Conservation (phyloP, 2,797 vertebrate genomes). For the Ataeniobius toweri region DNA sequence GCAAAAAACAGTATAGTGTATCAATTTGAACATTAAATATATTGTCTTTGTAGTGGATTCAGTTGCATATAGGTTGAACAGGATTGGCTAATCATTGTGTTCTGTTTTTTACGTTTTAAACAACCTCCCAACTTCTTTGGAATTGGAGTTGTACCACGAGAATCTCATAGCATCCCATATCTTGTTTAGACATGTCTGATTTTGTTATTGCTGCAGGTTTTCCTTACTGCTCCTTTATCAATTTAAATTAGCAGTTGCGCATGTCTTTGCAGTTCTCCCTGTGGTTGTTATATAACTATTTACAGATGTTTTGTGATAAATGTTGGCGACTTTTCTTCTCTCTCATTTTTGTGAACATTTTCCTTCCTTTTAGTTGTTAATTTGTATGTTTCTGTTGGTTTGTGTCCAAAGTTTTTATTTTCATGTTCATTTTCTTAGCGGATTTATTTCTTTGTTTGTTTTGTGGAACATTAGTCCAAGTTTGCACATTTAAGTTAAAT, state of each 20-base stretch:
- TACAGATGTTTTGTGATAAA: not conserved
- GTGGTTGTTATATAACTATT: not conserved
- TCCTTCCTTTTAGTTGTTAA: not conserved
- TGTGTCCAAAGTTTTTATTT: not conserved
- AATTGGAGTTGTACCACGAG: too few relatives aligned
- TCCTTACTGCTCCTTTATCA: too few relatives aligned
- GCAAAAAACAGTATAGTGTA: too few relatives aligned
- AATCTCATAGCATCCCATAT: not conserved
- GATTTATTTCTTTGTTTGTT: not conserved
- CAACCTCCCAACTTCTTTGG: too few relatives aligned
- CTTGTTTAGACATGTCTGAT: not conserved
- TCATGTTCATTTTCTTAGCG: not conserved
- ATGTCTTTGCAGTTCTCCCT: not conserved
- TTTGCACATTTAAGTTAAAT: too few relatives aligned
- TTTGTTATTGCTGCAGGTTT: not conserved
- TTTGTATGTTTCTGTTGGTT: not conserved
- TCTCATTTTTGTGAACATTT: not conserved
- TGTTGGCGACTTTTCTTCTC: not conserved
- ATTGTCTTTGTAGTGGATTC: too few relatives aligned
- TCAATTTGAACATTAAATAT: too few relatives aligned
- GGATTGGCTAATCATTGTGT: too few relatives aligned
- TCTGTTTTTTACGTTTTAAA: too few relatives aligned
- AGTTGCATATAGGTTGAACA: too few relatives aligned
- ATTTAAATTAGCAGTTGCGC: not conserved
- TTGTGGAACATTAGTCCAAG: too few relatives aligned